Percentiles rank a stretch among this genome's conserved stretches.
phyloP scores from a whole-genome alignment of 2,797 vertebrate species.

The Rhinatrema bivittatum region DNA sequence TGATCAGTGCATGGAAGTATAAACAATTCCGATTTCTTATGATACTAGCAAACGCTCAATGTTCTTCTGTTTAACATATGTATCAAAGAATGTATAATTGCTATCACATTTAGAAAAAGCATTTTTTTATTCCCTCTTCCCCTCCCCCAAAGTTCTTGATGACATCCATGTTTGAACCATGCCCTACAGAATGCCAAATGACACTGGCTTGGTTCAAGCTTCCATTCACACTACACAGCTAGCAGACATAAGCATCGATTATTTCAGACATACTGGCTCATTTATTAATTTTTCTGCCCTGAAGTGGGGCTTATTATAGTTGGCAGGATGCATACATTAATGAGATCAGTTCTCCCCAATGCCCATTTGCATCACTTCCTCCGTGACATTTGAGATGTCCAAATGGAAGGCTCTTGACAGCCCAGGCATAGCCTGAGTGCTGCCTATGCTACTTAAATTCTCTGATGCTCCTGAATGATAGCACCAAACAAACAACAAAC shows the following conservation, averaged over 20 bases:
- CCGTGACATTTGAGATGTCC: conserved; percentile 2
- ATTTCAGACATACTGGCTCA: not conserved
- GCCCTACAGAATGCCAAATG: too few species aligned
- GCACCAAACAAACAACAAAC: conserved; percentile 13
- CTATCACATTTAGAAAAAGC: too few species aligned
- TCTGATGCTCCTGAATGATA: conserved; percentile 7
- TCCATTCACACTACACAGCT: not conserved
- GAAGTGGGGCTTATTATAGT: not conserved
- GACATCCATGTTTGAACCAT: too few species aligned
- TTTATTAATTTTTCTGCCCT: conserved; percentile 3
- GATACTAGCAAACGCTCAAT: too few species aligned
- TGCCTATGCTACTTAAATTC: conserved; percentile 3
- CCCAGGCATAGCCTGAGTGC: not conserved
- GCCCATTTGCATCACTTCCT: conserved; percentile 2
- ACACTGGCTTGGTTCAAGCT: too few species aligned
- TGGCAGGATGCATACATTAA: not conserved
- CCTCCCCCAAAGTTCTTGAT: too few species aligned
- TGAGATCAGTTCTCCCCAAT: conserved; percentile 1
- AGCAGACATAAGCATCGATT: not conserved
- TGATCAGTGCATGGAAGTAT: too few species aligned
- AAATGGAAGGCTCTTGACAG: conserved; percentile 13
- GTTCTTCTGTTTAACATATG: too few species aligned
- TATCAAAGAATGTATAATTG: too few species aligned
- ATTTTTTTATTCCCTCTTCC: too few species aligned
- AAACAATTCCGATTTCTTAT: too few species aligned